A percentile compares a stretch with the other conserved stretches of the same genome.
phyloP scores from a whole-genome alignment of 30 jellyfish, hydroid and myxozoan species.

The Sanderia malayensis region DNA sequence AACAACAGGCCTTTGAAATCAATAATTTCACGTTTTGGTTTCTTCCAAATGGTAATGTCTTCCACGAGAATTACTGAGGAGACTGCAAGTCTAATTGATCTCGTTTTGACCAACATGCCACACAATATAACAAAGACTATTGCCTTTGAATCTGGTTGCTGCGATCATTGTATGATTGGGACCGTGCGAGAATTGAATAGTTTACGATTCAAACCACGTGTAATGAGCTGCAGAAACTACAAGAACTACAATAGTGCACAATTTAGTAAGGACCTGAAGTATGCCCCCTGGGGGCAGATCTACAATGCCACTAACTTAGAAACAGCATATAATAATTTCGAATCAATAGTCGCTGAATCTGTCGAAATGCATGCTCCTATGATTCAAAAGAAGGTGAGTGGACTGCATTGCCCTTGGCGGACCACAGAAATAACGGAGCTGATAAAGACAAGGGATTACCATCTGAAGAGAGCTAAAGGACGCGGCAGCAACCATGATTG shows the following conservation, averaged over 20 bases:
- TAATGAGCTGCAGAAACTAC: slow-evolving; percentile 39
- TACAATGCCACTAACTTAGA: slow-evolving; percentile 42
- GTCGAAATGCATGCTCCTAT: slow-evolving; percentile 47
- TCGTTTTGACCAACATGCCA: slow-evolving; percentile 44
- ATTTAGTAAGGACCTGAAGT: slow-evolving; percentile 26
- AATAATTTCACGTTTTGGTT: slow-evolving; percentile 37
- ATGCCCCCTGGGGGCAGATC: slow-evolving; percentile 46
- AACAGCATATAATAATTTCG: slow-evolving; percentile 42
- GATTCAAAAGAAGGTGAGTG: slow-evolving; percentile 49
- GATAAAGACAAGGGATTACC: slow-evolving; percentile 48
- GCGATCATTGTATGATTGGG: slow-evolving; percentile 13
- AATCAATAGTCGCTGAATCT: slow-evolving; percentile 29
- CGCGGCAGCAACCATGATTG: slow-evolving; percentile 59
- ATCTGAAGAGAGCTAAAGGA: slow-evolving; percentile 50
- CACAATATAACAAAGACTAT: slow-evolving; percentile 15
- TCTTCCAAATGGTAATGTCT: slow-evolving; percentile 42
- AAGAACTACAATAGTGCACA: slow-evolving; percentile 34
- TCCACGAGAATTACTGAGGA: slow-evolving; percentile 45
- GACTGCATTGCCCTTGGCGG: slow-evolving; percentile 60
- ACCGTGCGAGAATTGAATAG: slow-evolving; percentile 14
- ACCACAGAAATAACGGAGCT: slow-evolving; percentile 45
- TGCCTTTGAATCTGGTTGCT: slow-evolving; percentile 14
- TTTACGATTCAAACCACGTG: slow-evolving; percentile 38
- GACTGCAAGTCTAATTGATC: slow-evolving; percentile 36
- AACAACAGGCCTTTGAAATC: slow-evolving; percentile 38